Conservation (phyloP, 2,888 invertebrate species). For the Trilocha varians region DNA sequence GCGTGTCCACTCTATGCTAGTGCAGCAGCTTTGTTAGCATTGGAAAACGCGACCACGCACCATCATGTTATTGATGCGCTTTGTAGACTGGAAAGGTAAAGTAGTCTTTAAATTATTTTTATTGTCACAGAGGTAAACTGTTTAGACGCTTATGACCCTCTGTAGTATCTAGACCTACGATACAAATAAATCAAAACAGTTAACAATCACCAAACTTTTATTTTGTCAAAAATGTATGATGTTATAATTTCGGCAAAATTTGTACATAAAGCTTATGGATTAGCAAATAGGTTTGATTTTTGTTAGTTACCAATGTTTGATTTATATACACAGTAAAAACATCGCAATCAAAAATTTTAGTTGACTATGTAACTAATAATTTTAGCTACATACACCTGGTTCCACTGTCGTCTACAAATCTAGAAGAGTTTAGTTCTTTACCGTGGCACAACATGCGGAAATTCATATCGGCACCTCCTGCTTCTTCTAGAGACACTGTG, state of each 20-base stretch:
- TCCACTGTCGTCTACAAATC: conserved; percentile 29
- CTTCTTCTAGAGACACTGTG: conserved; percentile 75
- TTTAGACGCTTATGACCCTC: too few relatives aligned
- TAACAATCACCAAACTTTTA: too few relatives aligned
- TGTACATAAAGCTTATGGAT: too few relatives aligned
- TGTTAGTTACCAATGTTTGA: too few relatives aligned
- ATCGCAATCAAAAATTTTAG: too few relatives aligned
- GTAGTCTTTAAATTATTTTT: background rate
- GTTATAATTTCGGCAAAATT: too few relatives aligned
- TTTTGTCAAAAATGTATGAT: too few relatives aligned
- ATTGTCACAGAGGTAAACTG: too few relatives aligned
- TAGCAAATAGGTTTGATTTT: too few relatives aligned
- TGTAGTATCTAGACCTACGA: too few relatives aligned
- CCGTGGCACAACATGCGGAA: conserved; percentile 77
- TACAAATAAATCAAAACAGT: too few relatives aligned
- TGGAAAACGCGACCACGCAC: conserved; percentile 79
- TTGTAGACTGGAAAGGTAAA: conserved; percentile 69
- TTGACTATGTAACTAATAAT: background rate
- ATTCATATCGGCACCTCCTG: conserved; percentile 77
- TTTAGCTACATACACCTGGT: conserved; percentile 59
- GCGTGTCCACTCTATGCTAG: conserved; percentile 69
- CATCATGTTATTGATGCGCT: conserved; percentile 70
- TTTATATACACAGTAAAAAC: too few relatives aligned
- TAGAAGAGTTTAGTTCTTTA: conserved; percentile 48
- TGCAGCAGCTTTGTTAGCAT: conserved; percentile 63